phyloP scores from a whole-genome alignment of 2,888 invertebrate species.

The Cantharis rustica region DNA sequence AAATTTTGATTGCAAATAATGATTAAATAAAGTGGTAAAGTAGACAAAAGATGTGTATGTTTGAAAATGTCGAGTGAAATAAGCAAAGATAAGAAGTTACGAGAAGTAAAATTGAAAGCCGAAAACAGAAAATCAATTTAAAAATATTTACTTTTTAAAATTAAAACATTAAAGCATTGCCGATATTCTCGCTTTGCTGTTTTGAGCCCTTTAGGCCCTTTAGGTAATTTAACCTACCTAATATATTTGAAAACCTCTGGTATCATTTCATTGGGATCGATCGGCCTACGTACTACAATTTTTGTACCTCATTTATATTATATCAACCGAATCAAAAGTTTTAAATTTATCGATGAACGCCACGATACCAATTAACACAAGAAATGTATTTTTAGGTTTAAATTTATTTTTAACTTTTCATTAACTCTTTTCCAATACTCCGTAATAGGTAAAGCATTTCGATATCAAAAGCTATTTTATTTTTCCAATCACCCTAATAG shows the following conservation, averaged over 20 bases:
- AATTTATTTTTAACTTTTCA: not conserved
- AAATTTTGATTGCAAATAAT: too few relatives aligned
- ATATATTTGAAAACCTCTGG: not conserved
- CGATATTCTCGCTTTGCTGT: too few relatives aligned
- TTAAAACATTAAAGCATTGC: too few relatives aligned
- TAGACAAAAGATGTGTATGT: too few relatives aligned
- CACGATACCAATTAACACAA: not conserved
- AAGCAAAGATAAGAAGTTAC: too few relatives aligned
- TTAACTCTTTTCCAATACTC: not conserved
- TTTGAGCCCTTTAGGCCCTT: too few relatives aligned
- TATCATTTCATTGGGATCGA: not conserved
- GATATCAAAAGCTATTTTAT: not conserved
- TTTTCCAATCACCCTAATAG: not conserved
- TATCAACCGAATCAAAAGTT: not conserved
- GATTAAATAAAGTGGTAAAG: too few relatives aligned
- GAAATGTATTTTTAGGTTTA: not conserved
- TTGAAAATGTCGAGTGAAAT: too few relatives aligned
- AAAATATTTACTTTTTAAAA: too few relatives aligned
- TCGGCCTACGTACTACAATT: not conserved
- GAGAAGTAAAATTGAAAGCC: too few relatives aligned
- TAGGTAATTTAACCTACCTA: not conserved
- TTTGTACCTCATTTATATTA: not conserved
- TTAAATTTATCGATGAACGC: not conserved
- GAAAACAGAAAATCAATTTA: too few relatives aligned
- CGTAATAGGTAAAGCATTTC: not conserved